Evolutionary conservation across 2,888 invertebrate genomes (phyloP).

Genomic region (Ormyrus thymus): DNA sequence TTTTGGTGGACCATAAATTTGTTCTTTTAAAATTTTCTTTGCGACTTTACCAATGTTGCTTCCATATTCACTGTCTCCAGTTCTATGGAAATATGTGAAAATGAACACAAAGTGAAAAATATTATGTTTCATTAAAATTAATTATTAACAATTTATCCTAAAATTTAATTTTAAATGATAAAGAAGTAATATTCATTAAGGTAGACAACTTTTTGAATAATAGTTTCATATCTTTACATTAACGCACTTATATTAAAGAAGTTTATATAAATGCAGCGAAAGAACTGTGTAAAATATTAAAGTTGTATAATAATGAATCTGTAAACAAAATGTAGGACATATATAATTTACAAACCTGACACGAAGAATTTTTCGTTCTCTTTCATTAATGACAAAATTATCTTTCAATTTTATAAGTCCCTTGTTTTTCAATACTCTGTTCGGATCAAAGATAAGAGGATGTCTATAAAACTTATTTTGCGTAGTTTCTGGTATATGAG

Average conservation of each 20-base stretch:
- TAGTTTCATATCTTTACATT: too few species aligned
- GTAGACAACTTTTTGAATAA: not conserved
- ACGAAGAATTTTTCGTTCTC: constrained; percentile 63
- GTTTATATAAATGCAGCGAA: not conserved
- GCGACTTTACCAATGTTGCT: constrained; percentile 61
- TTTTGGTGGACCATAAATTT: constrained; percentile 56
- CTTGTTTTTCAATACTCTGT: not conserved
- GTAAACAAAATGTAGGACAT: not conserved
- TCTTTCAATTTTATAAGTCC: constrained; percentile 53
- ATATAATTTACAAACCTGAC: constrained; percentile 58
- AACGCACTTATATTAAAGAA: not conserved
- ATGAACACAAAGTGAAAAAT: not conserved
- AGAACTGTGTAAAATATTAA: not conserved
- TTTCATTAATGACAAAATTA: constrained; percentile 60
- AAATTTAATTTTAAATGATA: not conserved
- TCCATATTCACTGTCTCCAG: constrained; percentile 64
- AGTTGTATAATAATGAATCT: not conserved
- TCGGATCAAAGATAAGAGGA: constrained; percentile 53
- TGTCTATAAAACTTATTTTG: constrained; percentile 62
- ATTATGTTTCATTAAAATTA: not conserved
- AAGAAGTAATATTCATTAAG: too few species aligned
- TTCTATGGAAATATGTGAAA: constrained; percentile 57
- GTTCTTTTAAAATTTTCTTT: constrained; percentile 58
- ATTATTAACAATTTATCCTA: not conserved
- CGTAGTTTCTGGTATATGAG: constrained; percentile 64